Evolutionary conservation across 1,140 invertebrate genomes (phyloP).

Genomic region (Eulimnadia texana): DNA sequence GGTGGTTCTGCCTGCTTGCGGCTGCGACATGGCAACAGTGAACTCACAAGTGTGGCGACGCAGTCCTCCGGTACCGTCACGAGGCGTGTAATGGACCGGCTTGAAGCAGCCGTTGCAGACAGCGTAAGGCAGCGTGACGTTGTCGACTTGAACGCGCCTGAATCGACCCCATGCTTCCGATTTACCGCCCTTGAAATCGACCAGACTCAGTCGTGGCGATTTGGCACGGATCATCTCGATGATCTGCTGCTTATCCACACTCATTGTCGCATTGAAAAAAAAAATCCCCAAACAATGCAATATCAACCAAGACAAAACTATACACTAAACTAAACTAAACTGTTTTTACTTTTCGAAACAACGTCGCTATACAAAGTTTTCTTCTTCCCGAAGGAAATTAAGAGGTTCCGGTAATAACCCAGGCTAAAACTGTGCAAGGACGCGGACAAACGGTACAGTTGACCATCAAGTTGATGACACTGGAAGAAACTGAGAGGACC

Average conservation of each 20-base stretch:
- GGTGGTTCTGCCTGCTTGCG: too few relatives aligned
- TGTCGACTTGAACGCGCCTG: conserved; percentile 4
- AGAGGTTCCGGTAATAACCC: too few relatives aligned
- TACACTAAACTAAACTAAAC: too few relatives aligned
- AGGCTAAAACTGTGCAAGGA: too few relatives aligned
- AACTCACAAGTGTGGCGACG: conserved; percentile 5
- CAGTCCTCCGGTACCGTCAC: conserved; percentile 6
- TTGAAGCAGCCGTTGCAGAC: conserved; percentile 8
- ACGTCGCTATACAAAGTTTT: too few relatives aligned
- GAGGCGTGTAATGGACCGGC: conserved; percentile 10
- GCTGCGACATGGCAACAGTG: conserved; percentile 4
- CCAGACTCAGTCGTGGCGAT: background rate
- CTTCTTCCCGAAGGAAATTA: too few relatives aligned
- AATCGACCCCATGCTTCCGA: conserved; percentile 10
- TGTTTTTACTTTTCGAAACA: too few relatives aligned
- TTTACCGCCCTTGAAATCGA: conserved; percentile 3
- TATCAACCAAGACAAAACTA: too few relatives aligned
- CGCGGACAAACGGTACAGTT: background rate
- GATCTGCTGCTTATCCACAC: conserved; percentile 7
- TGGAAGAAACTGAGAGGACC: background rate
- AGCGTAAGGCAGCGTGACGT: background rate
- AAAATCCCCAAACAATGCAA: too few relatives aligned
- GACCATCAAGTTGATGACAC: background rate
- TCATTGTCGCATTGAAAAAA: conserved; percentile 1
- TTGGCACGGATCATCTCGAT: conserved; percentile 4